A percentile compares a stretch with the other conserved stretches of the same genome.
Conservation (phyloP, 2,888 invertebrate species). For the Ormyrus nitidulus region DNA sequence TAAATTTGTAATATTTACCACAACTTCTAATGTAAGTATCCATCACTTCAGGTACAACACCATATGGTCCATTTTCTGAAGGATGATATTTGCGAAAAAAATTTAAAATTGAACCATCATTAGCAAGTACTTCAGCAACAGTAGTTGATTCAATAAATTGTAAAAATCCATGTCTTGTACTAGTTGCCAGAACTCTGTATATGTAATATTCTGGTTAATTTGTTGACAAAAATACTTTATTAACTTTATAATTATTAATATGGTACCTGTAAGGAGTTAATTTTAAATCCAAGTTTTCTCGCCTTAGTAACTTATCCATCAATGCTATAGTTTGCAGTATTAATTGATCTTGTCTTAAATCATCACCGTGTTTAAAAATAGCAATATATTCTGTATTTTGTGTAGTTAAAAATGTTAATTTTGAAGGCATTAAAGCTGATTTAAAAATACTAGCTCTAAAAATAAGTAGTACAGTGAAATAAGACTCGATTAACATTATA, state of each 20-base stretch:
- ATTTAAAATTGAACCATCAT: slow-evolving; percentile 93
- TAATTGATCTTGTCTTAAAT: slow-evolving; percentile 97
- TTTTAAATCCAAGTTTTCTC: slow-evolving; percentile 97
- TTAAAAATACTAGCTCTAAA: slow-evolving; percentile 91
- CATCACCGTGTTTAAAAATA: slow-evolving; percentile 98
- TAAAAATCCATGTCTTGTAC: slow-evolving; percentile 96
- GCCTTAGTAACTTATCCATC: slow-evolving; percentile 95
- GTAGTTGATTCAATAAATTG: slow-evolving; percentile 96
- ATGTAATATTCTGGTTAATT: slow-evolving; percentile 31
- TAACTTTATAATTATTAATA: neutral
- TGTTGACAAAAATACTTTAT: neutral
- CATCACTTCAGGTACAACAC: slow-evolving; percentile 95
- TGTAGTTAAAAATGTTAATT: slow-evolving; percentile 90
- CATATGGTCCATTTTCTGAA: slow-evolving; percentile 90
- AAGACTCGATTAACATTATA: slow-evolving; percentile 3
- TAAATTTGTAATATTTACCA: slow-evolving; percentile 76
- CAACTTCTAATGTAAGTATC: slow-evolving; percentile 97
- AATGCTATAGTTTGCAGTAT: slow-evolving; percentile 98
- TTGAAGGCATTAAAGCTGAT: slow-evolving; percentile 96
- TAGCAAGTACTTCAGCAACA: slow-evolving; percentile 92
- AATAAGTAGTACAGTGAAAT: slow-evolving; percentile 10
- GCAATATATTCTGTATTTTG: slow-evolving; percentile 92
- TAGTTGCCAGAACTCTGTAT: slow-evolving; percentile 91
- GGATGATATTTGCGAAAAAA: slow-evolving; percentile 95
- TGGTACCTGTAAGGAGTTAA: slow-evolving; percentile 89